Conservation (phyloP, 2,113 vertebrate genomes). For the Ctenomys sociabilis region DNA sequence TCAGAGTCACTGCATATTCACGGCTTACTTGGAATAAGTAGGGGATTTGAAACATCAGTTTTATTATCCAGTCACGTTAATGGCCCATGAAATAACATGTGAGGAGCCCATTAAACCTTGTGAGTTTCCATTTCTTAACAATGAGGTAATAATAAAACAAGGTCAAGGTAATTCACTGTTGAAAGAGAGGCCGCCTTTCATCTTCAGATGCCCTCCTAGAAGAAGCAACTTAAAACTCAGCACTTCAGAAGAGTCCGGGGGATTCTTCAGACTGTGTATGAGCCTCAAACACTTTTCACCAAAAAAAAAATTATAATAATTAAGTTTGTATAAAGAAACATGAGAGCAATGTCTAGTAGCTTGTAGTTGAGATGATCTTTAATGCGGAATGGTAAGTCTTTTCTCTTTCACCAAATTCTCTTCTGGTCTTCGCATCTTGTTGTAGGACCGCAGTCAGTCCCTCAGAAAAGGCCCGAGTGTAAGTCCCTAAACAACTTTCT, state of each 20-base stretch:
- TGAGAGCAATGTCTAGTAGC: neutral
- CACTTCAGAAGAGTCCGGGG: neutral
- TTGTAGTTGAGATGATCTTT: conserved; percentile 17
- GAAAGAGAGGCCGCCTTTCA: conserved; percentile 60
- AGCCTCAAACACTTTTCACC: neutral
- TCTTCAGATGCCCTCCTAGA: conserved; percentile 63
- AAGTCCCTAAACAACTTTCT: neutral
- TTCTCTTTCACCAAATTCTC: conserved; percentile 10
- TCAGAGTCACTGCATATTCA: conserved; percentile 43
- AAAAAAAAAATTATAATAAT: conserved; percentile 56
- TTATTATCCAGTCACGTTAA: conserved; percentile 79
- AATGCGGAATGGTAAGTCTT: conserved; percentile 24
- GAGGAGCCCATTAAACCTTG: conserved; percentile 76
- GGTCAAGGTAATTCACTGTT: conserved; percentile 59
- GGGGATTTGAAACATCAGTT: conserved; percentile 75
- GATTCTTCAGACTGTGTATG: neutral
- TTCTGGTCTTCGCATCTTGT: neutral
- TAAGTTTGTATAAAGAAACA: neutral
- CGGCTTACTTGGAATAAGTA: conserved; percentile 55
- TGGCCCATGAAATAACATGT: conserved; percentile 78
- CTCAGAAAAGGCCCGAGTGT: neutral
- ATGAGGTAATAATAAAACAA: conserved; percentile 70
- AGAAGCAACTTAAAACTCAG: neutral
- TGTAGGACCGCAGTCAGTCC: neutral
- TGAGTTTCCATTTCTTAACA: conserved; percentile 74